These are phyloP conservation scores for Ataeniobius toweri DNA, from an alignment of 2,797 vertebrate genomes.

Conservation along the genomic window DNA sequence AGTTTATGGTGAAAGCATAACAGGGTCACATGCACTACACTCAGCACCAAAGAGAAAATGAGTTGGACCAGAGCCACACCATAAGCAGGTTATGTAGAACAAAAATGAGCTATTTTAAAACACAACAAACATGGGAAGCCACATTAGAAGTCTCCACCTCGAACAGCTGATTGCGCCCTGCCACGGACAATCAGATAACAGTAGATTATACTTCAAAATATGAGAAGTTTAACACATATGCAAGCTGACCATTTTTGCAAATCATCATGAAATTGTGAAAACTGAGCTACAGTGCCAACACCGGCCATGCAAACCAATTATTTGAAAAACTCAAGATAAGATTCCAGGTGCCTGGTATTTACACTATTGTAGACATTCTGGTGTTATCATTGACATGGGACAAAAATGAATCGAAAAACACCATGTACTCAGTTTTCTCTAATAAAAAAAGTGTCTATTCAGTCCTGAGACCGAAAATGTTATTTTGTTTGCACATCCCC, in stretches of 20 bases:
- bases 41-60: background rate
- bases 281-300: background rate
- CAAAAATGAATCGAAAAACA: background rate
- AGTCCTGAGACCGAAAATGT: background rate
- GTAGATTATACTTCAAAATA: background rate
- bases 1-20: too few relatives aligned
- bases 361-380: background rate
- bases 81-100: too few relatives aligned
- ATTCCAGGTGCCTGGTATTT: background rate
- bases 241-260: background rate
- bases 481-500: conserved; percentile 34
- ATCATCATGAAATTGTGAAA: background rate
- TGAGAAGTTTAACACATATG: background rate
- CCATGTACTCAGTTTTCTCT: background rate
- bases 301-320: background rate
- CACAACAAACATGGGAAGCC: too few relatives aligned
- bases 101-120: too few relatives aligned
- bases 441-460: background rate
- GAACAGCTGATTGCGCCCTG: too few relatives aligned
- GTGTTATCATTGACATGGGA: background rate
- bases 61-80: too few relatives aligned
- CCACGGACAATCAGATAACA: too few relatives aligned
- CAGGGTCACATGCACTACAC: too few relatives aligned
- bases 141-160: too few relatives aligned
- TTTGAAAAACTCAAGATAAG: conserved; percentile 8